Evolutionary conservation across 2,888 invertebrate genomes (phyloP), one percentile per base, ranked within the genome.

Genomic region (Lutraria lutraria): DNA sequence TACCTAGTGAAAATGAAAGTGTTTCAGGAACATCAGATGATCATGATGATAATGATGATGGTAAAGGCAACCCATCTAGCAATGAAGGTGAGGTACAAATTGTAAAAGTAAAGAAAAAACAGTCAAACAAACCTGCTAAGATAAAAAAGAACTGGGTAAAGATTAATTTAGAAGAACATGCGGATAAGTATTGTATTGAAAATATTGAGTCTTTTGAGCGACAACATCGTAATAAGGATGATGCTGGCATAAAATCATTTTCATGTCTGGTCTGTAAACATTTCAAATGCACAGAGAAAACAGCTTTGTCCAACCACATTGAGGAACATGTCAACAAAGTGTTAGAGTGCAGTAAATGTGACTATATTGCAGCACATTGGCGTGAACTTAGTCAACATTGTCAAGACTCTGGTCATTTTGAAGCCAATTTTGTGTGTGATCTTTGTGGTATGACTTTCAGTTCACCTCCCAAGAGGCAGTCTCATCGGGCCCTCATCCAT

Each of bases 241-340:
- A 19, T 52, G 25, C 21, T 56, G 0, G 13, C 0, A 31, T 56
- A 16, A 60, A 82, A 29, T 2, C 56, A 19, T 82, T 52, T 15
- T 82, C 82, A 29, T 82, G 82, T 82, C 56, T 82, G 21, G 82
- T 82, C n/a, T 82, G 82, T 60, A 19, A 82, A 29, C 54, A 56
- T 29, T 82, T 82, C 56, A 82, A 82, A 82, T 82, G 82, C 56
- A 0, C 82, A 3, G 29, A 43, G 29, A 29, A 60, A 60, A 56
- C 0, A 15, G 31, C 15, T 6, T 15, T 82, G 10, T 25, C 54
- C 2, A 29, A 21, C 15, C 82, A 82, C 34, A 54, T 82, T 60
- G 82, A 82, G 56, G 31, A 82, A 31, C 82, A 82, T 82, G 21
- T 82, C 25, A 82, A 82, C 34, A 82, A 82, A 60, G 82, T 25